phyloP scores from a whole-genome alignment of 1,140 invertebrate genomes.

The Aphelenchoides besseyi region DNA sequence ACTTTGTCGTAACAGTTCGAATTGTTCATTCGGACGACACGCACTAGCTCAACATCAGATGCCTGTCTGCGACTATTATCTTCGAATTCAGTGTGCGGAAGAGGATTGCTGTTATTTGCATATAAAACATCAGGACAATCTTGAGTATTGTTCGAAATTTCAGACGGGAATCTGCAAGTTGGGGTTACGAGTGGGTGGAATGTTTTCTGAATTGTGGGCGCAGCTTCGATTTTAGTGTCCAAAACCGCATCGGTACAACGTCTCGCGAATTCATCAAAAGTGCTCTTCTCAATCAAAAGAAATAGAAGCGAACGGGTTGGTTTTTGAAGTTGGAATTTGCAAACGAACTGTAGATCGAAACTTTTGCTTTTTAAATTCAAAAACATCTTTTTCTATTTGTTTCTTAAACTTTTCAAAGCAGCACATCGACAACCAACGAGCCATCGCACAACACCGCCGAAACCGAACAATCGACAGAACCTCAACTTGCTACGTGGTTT shows the following conservation, averaged over 20 bases:
- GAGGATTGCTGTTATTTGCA: constrained; percentile 44
- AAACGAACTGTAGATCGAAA: no score
- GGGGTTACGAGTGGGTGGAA: constrained; percentile 46
- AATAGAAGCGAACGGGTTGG: not conserved
- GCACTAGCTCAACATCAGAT: constrained; percentile 34
- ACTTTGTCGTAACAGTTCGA: constrained; percentile 36
- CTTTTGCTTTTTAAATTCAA: not conserved
- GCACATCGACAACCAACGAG: not conserved
- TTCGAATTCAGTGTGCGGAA: constrained; percentile 31
- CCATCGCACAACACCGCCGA: not conserved
- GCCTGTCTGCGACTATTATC: constrained; percentile 45
- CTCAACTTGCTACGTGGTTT: not conserved
- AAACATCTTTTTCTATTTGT: not conserved
- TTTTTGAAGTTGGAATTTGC: no score
- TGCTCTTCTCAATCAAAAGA: not conserved
- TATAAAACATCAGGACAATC: constrained; percentile 42
- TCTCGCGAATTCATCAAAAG: constrained; percentile 4
- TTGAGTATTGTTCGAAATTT: constrained; percentile 34
- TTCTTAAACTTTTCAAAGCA: not conserved
- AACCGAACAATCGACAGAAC: not conserved
- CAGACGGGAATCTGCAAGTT: constrained; percentile 36
- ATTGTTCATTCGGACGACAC: constrained; percentile 37
- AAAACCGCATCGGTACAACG: constrained; percentile 32
- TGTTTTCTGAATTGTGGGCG: not conserved
- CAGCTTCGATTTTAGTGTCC: constrained; percentile 34